Evolutionary conservation across 2,797 vertebrate species (phyloP), one percentile per base, ranked within the genome.

Genomic region (Halcyon smyrnensis): DNA sequence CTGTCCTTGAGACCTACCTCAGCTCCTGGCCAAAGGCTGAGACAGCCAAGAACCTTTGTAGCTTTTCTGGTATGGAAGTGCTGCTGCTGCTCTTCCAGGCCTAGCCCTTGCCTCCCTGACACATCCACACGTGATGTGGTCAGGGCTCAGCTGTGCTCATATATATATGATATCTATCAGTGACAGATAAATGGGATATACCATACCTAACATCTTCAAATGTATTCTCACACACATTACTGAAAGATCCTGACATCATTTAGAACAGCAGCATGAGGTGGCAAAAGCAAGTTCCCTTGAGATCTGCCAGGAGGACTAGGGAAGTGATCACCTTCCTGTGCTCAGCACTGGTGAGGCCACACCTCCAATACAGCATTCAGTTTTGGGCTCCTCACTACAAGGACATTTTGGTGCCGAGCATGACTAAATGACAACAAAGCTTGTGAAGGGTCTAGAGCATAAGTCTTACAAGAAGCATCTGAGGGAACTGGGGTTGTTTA

Each of bases 101-200:
- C 69, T 68, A 83, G 45, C 11, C 34, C 7, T 25, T 91, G 18
- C 17, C 13, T 50, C 59, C 20, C 23, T 36, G n/a, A 30, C 23
- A 76, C 3, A 3, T 30, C 37, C 57, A 54, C 9, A 1, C 20
- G 12, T 4, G 4, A 39, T 5, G 12, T 2, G 0, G 41, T 34
- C 21, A 46, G 16, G 4, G 39, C 27, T 71, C 36, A 46, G 41
- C 46, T 69, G 18, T 57, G 37, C 32, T 37, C 37, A 37, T 11
- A 50, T 13, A 69, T 7, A 39, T 30, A 67, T 13, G n/a, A 46
- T 2, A 45, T 4, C 28, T 5, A 65, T 50, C 23, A 48, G 46
- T 50, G 2, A 24, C 4, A 6, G 20, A 11, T 32, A 43, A 45
- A 45, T 11, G 9, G 59, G 24, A 50, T 76, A 36, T 34, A 34